phyloP scores from a whole-genome alignment of 2,113 vertebrate species.

The Merops nubicus region DNA sequence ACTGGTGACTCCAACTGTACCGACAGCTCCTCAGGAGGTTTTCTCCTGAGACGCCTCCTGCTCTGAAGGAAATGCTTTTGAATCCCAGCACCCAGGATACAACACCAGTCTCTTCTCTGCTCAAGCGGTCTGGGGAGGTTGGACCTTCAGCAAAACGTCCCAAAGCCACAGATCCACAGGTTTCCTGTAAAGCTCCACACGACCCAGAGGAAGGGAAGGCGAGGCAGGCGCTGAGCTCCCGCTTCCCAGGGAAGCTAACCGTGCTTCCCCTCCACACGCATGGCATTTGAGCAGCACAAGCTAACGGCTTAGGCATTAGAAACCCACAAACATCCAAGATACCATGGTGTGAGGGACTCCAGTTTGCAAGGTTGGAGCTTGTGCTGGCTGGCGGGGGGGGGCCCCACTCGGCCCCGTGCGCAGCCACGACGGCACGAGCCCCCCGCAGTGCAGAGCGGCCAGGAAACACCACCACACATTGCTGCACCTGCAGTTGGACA shows the following conservation, averaged over 20 bases:
- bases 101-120: rapidly evolving
- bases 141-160: background rate
- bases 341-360: rapidly evolving
- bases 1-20: background rate
- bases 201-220: background rate
- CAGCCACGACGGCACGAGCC: rapidly evolving
- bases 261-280: rapidly evolving
- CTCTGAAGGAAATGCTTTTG: background rate
- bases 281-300: rapidly evolving
- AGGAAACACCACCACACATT: rapidly evolving
- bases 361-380: rapidly evolving
- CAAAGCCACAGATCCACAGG: background rate
- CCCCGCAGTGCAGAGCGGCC: rapidly evolving
- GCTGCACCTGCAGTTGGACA: rapidly evolving
- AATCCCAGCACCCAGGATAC: background rate
- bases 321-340: rapidly evolving
- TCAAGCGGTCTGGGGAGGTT: rapidly evolving
- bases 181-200: rapidly evolving
- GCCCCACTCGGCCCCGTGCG: rapidly evolving
- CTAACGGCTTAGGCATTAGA: rapidly evolving
- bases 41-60: background rate
- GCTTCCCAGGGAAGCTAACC: rapidly evolving
- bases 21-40: background rate
- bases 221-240: background rate
- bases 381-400: rapidly evolving